phyloP scores from a whole-genome alignment of 2,113 vertebrate species.

The Scartelaos histophorus region DNA sequence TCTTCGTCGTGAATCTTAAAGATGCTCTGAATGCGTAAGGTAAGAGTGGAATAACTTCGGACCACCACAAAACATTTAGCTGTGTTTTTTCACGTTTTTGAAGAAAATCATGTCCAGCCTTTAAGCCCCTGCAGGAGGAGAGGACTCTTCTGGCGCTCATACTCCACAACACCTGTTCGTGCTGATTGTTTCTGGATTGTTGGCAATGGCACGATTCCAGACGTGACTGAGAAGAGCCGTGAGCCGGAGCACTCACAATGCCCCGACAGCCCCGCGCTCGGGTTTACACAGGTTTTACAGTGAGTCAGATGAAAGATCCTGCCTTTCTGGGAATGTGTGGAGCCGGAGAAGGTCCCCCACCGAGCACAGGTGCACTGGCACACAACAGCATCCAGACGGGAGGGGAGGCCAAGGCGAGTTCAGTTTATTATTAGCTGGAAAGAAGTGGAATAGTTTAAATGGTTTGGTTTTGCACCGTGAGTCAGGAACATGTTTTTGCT shows the following conservation, averaged over 20 bases:
- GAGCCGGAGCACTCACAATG: slow-evolving; percentile 15
- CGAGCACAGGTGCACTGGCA: slow-evolving; percentile 63
- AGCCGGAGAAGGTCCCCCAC: slow-evolving; percentile 46
- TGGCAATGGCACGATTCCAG: slow-evolving; percentile 64
- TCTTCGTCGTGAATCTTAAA: too few species aligned
- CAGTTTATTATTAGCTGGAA: background rate
- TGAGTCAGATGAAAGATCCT: slow-evolving; percentile 49
- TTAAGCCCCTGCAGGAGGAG: slow-evolving; percentile 48
- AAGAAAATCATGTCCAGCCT: background rate
- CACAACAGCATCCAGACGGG: slow-evolving; percentile 32
- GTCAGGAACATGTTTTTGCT: too few species aligned
- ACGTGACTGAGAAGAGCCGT: slow-evolving; percentile 31
- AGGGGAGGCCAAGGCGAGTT: slow-evolving; percentile 7
- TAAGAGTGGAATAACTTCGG: too few species aligned
- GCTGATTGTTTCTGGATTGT: slow-evolving; percentile 70
- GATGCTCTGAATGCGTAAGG: too few species aligned
- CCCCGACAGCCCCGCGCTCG: slow-evolving; percentile 15
- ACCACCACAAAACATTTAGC: too few species aligned
- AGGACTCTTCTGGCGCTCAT: slow-evolving; percentile 62
- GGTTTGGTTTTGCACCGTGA: too few species aligned
- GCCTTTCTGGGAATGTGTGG: slow-evolving; percentile 50
- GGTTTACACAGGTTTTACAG: slow-evolving; percentile 40
- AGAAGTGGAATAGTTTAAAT: background rate
- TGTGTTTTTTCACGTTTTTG: too few species aligned
- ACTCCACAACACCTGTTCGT: slow-evolving; percentile 72